Conservation (phyloP, 2,113 vertebrate species). For the Engystomops pustulosus region DNA sequence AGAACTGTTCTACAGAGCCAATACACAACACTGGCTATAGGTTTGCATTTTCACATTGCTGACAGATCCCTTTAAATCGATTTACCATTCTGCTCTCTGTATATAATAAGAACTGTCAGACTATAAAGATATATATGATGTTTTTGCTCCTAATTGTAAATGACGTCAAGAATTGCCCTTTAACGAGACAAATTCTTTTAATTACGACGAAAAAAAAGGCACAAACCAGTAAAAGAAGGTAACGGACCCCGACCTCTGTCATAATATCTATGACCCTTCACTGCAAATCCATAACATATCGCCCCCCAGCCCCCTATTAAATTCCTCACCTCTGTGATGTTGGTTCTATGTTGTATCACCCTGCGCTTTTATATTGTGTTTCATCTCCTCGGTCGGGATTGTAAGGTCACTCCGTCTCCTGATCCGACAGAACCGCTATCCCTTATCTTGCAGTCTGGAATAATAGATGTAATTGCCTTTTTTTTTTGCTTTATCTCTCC, state of each 20-base stretch:
- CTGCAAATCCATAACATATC: neutral
- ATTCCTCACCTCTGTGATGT: neutral
- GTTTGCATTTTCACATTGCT: too few species aligned
- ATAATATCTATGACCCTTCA: neutral
- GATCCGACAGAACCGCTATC: slow-evolving; percentile 26
- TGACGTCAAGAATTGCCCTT: too few species aligned
- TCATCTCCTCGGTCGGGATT: neutral
- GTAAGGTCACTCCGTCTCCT: slow-evolving; percentile 23
- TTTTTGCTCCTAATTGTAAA: too few species aligned
- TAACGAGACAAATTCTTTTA: too few species aligned
- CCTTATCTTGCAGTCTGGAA: slow-evolving; percentile 34
- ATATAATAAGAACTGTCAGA: too few species aligned
- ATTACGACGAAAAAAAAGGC: too few species aligned
- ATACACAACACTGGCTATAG: too few species aligned
- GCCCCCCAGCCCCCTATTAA: neutral
- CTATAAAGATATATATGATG: too few species aligned
- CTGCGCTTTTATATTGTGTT: neutral
- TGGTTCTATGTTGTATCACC: neutral
- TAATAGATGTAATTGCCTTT: slow-evolving; percentile 48
- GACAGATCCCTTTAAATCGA: too few species aligned
- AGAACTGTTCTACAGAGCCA: too few species aligned
- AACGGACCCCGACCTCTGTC: neutral
- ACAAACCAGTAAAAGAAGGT: neutral
- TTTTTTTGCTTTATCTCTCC: slow-evolving; percentile 46
- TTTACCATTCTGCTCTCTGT: too few species aligned